Evolutionary conservation across 2,113 vertebrate species (phyloP), one percentile per base, ranked within the genome.

Genomic region (Blennius ocellaris): DNA sequence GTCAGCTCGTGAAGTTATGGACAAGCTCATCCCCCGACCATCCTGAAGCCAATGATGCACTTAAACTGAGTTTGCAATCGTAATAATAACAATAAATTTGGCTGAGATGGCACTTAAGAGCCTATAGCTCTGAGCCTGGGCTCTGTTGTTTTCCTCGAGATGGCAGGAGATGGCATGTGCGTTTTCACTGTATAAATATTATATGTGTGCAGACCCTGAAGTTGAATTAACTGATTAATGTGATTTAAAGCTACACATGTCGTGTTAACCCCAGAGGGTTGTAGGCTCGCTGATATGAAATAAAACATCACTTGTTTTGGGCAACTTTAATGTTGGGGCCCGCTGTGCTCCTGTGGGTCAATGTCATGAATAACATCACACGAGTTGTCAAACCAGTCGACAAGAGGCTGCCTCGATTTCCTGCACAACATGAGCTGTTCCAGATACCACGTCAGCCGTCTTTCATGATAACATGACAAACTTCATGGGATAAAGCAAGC

Each of bases 1-100:
- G 49, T 66, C 81, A 74, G 73, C 16, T 45, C 9, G 56, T 49
- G 14, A 47, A 71, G 45, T 77, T 76, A 54, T 49, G 55, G 39
- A 68, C 6, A 7, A 56, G 55, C 65, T 76, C 48, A 21, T 73
- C 47, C 7, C 21, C 37, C 50, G 5, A 43, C n/a, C 66, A 51
- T 49, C 64, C 41, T 14, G 36, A 57, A 74, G 69, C 66, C 61
- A 58, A 40, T n/a, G 54, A 49, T 54, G 36, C 40, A 53, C 53
- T 53, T 62, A 66, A 68, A 74, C 69, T n/a, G n/a, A 68, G 50
- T 44, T 54, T 72, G 39, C 14, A 49, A 45, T 1, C 14, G 30
- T 38, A 37, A 73, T 30, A 60, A 55, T 51, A 45, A 66, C 36
- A 14, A 61, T 41, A 52, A 0, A 16, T 61, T 71, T 39, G 39